Conservation (phyloP, 2,888 invertebrate species). For the Biston betularia region DNA sequence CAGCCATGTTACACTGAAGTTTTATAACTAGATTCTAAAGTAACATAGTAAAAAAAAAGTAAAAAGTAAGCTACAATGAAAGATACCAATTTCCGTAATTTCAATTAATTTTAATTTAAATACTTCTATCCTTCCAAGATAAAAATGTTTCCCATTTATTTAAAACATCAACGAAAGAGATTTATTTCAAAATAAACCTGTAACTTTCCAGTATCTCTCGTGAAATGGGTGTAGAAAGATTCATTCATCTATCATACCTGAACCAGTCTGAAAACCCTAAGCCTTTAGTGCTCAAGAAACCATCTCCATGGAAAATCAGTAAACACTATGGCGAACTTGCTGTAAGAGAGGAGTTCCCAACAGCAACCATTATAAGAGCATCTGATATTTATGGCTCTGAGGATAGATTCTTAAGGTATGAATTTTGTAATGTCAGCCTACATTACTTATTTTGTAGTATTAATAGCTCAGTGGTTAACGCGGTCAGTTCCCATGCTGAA, state of each 20-base stretch:
- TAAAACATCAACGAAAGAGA: too few species aligned
- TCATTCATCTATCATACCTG: conserved; percentile 96
- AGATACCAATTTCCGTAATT: too few species aligned
- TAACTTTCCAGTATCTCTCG: conserved; percentile 77
- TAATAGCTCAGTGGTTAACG: too few species aligned
- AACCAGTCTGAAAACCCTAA: conserved; percentile 91
- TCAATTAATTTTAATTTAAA: too few species aligned
- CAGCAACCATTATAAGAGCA: conserved; percentile 97
- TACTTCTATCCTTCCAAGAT: too few species aligned
- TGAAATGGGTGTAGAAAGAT: conserved; percentile 94
- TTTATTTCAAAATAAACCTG: not conserved
- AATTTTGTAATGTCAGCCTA: not conserved
- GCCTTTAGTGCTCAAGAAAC: conserved; percentile 86
- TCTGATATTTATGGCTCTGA: conserved; percentile 96
- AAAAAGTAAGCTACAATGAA: too few species aligned
- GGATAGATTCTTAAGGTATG: conserved; percentile 92
- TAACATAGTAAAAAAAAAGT: too few species aligned
- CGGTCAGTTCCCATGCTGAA: too few species aligned
- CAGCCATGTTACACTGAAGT: too few species aligned
- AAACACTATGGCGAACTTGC: conserved; percentile 95
- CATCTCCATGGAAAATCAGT: conserved; percentile 91
- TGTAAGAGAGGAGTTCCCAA: conserved; percentile 97
- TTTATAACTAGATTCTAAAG: too few species aligned
- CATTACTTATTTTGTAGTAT: too few species aligned
- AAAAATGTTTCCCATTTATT: too few species aligned